Percentiles rank a stretch among this genome's conserved stretches.
Evolutionary conservation across 2,797 vertebrate genomes (phyloP).

Genomic region (Danio jaintianensis): DNA sequence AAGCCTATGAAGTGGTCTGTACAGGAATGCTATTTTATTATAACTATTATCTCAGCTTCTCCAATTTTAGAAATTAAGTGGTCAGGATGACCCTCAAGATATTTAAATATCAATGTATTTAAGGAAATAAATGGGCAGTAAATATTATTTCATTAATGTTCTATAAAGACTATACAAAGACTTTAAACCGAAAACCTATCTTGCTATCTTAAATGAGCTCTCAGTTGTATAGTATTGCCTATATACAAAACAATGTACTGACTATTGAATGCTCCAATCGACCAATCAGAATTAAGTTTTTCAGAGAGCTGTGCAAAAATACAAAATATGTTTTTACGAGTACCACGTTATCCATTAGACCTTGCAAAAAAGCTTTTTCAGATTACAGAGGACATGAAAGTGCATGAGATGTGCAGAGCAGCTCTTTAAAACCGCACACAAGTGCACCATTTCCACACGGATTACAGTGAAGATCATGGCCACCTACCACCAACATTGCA

Average conservation of each 20-base stretch:
- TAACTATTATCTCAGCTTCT: neutral
- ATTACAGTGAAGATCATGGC: constrained; percentile 24
- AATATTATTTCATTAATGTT: neutral
- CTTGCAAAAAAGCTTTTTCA: constrained; percentile 20
- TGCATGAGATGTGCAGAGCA: constrained; percentile 20
- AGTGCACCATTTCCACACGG: constrained; percentile 26
- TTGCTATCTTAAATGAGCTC: neutral
- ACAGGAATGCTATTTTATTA: neutral
- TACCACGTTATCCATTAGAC: constrained; percentile 27
- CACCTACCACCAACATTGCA: constrained; percentile 17
- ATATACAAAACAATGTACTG: neutral
- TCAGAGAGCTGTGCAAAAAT: constrained; percentile 7
- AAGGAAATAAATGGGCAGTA: neutral
- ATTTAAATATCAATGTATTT: neutral
- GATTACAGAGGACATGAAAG: constrained; percentile 26
- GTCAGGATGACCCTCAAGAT: neutral
- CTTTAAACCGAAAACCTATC: neutral
- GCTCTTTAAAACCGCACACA: constrained; percentile 9
- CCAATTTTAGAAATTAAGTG: constrained; percentile 1
- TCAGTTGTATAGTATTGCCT: neutral
- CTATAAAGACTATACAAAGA: neutral
- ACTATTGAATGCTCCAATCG: neutral
- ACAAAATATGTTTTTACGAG: constrained; percentile 4
- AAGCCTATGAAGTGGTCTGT: neutral
- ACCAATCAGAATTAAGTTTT: neutral